Percentiles rank a stretch among this genome's conserved stretches.
Conservation (phyloP, 64 coral and sea anemone species). For the Porites australiensis region DNA sequence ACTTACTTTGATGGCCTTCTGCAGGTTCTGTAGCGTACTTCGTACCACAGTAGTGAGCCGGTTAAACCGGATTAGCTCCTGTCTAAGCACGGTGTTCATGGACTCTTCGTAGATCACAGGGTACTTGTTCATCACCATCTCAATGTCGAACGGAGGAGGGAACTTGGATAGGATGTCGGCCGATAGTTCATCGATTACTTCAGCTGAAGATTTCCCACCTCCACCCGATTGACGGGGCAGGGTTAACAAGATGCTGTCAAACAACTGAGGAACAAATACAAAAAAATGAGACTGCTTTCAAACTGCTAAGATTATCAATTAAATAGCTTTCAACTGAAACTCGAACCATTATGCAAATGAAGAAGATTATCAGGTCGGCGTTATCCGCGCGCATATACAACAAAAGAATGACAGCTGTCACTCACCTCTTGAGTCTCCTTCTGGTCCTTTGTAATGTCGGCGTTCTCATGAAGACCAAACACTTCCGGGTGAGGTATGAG, state of each 20-base stretch:
- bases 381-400: no score
- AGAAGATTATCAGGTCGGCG: no score
- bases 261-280: constrained; percentile 51
- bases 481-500: constrained; percentile 93
- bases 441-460: constrained; percentile 97
- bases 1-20: constrained; percentile 92
- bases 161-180: constrained; percentile 95
- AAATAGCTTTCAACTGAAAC: no score
- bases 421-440: constrained; percentile 92
- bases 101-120: constrained; percentile 97
- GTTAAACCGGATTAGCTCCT: constrained; percentile 98
- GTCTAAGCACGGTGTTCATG: constrained; percentile 98
- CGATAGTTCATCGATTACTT: constrained; percentile 96
- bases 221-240: constrained; percentile 94
- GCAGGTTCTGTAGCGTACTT: constrained; percentile 77
- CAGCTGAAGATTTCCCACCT: constrained; percentile 95
- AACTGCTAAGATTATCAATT: background rate
- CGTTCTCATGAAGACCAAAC: constrained; percentile 99
- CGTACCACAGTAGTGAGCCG: constrained; percentile 87
- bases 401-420: background rate
- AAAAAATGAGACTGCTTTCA: background rate
- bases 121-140: constrained; percentile 94
- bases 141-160: constrained; percentile 90
- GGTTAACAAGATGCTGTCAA: constrained; percentile 93
- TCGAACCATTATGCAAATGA: no score